Evolutionary conservation across 2,113 vertebrate genomes (phyloP), one percentile per base, ranked within the genome.

Genomic region (Sceloporus undulatus): DNA sequence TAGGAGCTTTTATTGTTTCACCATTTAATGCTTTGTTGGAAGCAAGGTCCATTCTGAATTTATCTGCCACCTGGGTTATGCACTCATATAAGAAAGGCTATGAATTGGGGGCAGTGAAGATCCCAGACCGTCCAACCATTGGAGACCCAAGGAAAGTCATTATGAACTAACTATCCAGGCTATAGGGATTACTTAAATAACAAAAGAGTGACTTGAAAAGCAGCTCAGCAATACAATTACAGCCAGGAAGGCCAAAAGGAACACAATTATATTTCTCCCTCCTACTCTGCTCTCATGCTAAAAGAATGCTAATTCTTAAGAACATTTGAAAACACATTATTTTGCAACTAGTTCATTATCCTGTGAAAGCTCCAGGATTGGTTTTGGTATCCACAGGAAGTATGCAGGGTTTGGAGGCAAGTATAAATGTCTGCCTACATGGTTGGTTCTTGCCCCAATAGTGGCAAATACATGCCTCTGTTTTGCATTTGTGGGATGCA

Each of bases 191-290:
- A n/a, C 81, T 84, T 70, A 29, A 84, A 83, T 88, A 21, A 88
- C 81, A 88, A 88, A 84, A 77, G 62, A n/a, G 9, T 54, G 48
- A 13, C 48, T 66, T 42, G 54, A 81, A 59, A 56, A n/a, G 38
- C 27, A 79, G 19, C 27, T 40, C 9, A 54, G 42, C 42, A 70
- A 40, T 19, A 66, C 27, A 34, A 25, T 65, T 11, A 10, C 62
- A 75, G 34, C 34, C 71, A 68, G 29, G 40, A 82, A 66, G 56
- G 19, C 25, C 29, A 40, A 56, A 79, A 56, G 42, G 65, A 86
- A 34, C 13, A 65, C 23, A n/a, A 21, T 75, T 29, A 1, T 62
- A 29, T 68, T 23, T 38, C 34, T 68, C 9, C 2, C 23, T 16
- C 23, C 27, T 19, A 52, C 25, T 34, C n/a, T 56, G 9, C 16